Evolutionary conservation across 2,888 invertebrate species (phyloP).

Genomic region (Stenodema calcarata): DNA sequence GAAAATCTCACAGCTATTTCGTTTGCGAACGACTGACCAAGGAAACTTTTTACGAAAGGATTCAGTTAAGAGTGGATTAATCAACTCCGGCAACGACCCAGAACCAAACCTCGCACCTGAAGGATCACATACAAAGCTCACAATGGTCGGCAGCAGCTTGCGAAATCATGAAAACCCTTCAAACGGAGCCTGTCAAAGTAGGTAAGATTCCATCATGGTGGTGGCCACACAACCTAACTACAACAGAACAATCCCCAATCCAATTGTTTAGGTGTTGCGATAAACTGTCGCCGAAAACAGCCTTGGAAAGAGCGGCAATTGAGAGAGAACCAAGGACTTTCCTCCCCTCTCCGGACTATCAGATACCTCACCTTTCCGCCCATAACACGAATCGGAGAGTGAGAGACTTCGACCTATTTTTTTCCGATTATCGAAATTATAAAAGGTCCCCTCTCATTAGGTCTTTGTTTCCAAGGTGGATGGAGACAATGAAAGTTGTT

Average conservation of each 20-base stretch:
- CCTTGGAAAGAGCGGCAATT: conserved; percentile 27
- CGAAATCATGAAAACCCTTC: not conserved
- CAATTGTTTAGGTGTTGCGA: conserved; percentile 34
- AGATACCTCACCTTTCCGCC: not conserved
- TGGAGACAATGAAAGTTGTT: conserved; percentile 44
- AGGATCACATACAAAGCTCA: not conserved
- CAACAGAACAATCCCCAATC: conserved; percentile 12
- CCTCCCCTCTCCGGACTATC: not conserved
- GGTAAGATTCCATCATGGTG: conserved; percentile 7
- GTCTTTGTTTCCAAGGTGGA: conserved; percentile 34
- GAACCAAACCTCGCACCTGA: not conserved
- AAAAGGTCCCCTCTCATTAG: conserved; percentile 46
- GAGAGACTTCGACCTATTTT: conserved; percentile 37
- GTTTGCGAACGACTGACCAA: no score
- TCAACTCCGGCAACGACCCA: not conserved
- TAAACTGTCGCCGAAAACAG: conserved; percentile 21
- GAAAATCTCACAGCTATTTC: no score
- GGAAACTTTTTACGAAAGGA: no score
- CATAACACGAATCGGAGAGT: not conserved
- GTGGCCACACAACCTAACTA: not conserved
- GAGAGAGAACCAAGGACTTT: not conserved
- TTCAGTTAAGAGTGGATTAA: not conserved
- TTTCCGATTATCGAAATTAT: conserved; percentile 47
- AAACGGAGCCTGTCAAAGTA: not conserved
- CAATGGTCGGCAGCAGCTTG: not conserved